Evolutionary conservation across 2,113 vertebrate genomes (phyloP), one percentile per base, ranked within the genome.

Genomic region (Corythaixoides concolor): DNA sequence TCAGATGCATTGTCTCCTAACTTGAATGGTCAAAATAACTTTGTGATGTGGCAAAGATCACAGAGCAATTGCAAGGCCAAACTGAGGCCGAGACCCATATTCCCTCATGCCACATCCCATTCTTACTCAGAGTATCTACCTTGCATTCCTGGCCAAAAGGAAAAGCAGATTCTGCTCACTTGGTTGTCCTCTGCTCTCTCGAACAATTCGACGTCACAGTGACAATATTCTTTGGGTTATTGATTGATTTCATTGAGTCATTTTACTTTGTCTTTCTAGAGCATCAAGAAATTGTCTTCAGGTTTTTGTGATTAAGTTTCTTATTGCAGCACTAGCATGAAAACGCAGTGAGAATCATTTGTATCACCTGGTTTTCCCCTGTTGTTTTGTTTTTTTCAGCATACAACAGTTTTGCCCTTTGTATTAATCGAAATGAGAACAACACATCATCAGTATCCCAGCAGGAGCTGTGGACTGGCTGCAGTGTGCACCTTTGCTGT

Each of bases 371-470:
- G 4, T 95, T 97, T 97, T 80, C 76, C 91, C 85, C 43, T 5
- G 4, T 82, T 82, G 39, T 95, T 92, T 94, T 93, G 43, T 20
- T 78, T 91, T 96, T 97, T 98, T 74, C 98, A 99, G 99, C 99
- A 99, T 97, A 99, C 99, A 52, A 99, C 99, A 11, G 99, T 99
- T 69, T 98, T 99, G 68, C 99, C 99, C 76, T 99, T 99, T 98
- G 98, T 99, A 98, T 98, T 99, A 97, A 99, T 99, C 74, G 99
- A 99, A 98, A 99, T 99, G 99, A 98, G 99, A 98, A 99, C 99
- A 94, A 99, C 99, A 90, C 98, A 98, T 97, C 99, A 99, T 95
- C 98, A 98, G 58, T 99, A 99, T 96, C 99, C 99, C 97, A 99
- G 99, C 97, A 99, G 99, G 98, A 95, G 88, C 84, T 98, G 98